Conservation (phyloP, 2,113 vertebrate genomes). For the Corynorhinus townsendii region DNA sequence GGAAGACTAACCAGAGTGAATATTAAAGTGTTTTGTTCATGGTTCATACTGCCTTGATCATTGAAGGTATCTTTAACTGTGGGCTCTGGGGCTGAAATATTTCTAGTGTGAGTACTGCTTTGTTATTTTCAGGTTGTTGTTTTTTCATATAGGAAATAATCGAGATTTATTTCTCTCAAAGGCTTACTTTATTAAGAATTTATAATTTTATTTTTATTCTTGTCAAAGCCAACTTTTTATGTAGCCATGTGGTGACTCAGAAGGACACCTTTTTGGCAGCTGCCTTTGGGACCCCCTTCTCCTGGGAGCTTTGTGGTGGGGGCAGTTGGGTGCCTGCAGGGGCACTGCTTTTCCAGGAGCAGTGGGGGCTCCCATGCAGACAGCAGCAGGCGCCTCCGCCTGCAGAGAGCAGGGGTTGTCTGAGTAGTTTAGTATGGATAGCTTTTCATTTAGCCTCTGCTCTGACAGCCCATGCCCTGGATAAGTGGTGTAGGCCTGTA, state of each 20-base stretch:
- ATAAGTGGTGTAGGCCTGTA: conserved; percentile 96
- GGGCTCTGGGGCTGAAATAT: not conserved
- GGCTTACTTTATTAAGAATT: not conserved
- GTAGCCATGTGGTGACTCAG: conserved; percentile 16
- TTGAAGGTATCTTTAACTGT: not conserved
- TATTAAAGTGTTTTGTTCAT: not conserved
- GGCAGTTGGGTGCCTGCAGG: not conserved
- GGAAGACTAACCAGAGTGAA: too few species aligned
- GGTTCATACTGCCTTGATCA: not conserved
- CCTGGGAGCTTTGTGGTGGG: not conserved
- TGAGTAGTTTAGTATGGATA: conserved; percentile 88
- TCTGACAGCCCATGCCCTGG: conserved; percentile 92
- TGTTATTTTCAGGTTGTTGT: conserved; percentile 18
- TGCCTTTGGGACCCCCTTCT: not conserved
- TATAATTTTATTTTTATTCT: not conserved
- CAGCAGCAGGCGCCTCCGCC: not conserved
- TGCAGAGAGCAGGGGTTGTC: conserved; percentile 79
- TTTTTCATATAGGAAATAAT: not conserved
- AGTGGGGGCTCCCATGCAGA: not conserved
- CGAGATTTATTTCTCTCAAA: conserved; percentile 25
- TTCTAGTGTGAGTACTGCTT: not conserved
- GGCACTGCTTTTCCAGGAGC: not conserved
- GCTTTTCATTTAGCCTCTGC: conserved; percentile 96
- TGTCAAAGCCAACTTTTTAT: conserved; percentile 46
- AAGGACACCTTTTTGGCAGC: conserved; percentile 42